A percentile compares a stretch with the other conserved stretches of the same genome.
Evolutionary conservation across 2,797 vertebrate genomes (phyloP).

Genomic region (Pangasius larnaudii): DNA sequence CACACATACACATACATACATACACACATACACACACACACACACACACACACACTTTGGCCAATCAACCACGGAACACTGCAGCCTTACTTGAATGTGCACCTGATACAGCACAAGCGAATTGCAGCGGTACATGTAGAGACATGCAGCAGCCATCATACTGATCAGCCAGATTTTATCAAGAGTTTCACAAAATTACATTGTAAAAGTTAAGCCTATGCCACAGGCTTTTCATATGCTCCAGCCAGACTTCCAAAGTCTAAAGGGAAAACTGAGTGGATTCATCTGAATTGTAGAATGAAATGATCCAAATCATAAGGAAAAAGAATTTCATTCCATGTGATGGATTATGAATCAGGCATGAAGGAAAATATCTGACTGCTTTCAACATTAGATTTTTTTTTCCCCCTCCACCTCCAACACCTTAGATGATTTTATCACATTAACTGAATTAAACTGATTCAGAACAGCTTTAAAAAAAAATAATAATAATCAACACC

Average conservation of each 20-base stretch:
- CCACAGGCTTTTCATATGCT: not conserved
- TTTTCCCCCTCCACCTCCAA: not conserved
- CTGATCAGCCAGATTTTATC: not conserved
- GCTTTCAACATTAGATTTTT: not conserved
- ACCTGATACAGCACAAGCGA: constrained; percentile 18
- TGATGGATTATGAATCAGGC: constrained; percentile 1
- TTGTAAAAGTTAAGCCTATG: not conserved
- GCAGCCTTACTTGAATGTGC: constrained; percentile 32
- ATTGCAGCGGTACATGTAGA: constrained; percentile 10
- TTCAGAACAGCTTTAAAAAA: not conserved
- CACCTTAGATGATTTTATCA: not conserved
- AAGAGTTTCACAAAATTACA: not conserved
- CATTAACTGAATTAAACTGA: not conserved
- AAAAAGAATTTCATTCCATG: not conserved
- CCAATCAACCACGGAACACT: constrained; percentile 20
- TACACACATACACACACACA: too few relatives aligned
- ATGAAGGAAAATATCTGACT: not conserved
- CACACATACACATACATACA: too few relatives aligned
- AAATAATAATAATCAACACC: not conserved
- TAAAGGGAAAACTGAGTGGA: not conserved
- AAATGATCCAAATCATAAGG: not conserved
- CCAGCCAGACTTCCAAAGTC: not conserved
- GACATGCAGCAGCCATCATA: constrained; percentile 37
- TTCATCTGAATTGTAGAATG: not conserved
- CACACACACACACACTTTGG: not conserved